These are phyloP conservation scores for Ictidomys tridecemlineatus DNA, from an alignment of 2,113 vertebrate species.

Conservation along the genomic window DNA sequence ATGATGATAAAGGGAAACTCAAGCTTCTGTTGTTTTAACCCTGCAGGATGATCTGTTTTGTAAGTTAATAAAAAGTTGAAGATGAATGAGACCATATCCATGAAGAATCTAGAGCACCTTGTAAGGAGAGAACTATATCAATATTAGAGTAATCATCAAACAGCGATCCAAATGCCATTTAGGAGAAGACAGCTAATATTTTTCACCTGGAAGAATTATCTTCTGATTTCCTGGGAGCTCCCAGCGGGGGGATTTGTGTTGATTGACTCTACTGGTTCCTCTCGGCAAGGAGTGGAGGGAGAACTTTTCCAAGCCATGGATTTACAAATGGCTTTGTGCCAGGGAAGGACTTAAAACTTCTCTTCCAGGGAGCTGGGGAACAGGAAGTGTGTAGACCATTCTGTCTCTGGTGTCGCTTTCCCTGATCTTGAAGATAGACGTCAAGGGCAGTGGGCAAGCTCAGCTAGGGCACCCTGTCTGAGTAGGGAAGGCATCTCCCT, in stretches of 20 bases:
- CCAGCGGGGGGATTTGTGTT: background rate
- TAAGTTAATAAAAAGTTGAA: conserved; percentile 66
- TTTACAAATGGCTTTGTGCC: background rate
- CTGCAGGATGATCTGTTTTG: conserved; percentile 1
- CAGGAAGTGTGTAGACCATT: background rate
- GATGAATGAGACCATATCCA: conserved; percentile 60
- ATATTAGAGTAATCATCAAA: conserved; percentile 51
- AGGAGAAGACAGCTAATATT: conserved; percentile 31
- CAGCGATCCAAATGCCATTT: conserved; percentile 54
- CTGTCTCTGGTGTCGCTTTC: background rate
- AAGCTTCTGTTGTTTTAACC: conserved; percentile 51
- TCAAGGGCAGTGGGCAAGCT: background rate
- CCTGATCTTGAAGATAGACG: background rate
- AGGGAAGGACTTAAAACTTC: background rate
- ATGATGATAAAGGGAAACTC: conserved; percentile 4
- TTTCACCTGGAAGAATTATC: background rate
- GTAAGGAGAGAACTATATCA: conserved; percentile 54
- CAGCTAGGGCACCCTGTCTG: background rate
- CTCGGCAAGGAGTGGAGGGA: background rate
- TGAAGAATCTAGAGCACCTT: conserved; percentile 50
- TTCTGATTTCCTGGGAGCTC: conserved; percentile 9
- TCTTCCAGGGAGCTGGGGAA: background rate
- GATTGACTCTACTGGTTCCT: background rate
- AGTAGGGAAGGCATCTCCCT: background rate
- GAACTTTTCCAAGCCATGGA: background rate